phyloP scores from a whole-genome alignment of 2,888 invertebrate species.

The Agonopterix alstromeriana region DNA sequence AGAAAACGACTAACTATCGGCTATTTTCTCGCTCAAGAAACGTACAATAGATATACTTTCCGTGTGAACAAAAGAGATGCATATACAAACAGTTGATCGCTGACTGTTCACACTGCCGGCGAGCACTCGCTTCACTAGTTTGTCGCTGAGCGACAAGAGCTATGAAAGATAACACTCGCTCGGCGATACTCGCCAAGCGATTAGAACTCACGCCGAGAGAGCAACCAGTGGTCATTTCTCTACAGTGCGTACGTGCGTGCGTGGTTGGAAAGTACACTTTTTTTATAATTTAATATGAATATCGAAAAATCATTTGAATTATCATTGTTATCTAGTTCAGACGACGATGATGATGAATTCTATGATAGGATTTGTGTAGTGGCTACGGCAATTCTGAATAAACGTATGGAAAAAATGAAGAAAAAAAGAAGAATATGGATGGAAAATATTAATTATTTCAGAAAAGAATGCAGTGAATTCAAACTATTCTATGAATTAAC shows the following conservation, averaged over 20 bases:
- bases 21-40: slow-evolving; percentile 7
- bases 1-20: slow-evolving; percentile 4
- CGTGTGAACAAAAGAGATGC: slow-evolving; percentile 10
- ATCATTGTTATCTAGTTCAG: not conserved
- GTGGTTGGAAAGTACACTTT: no score
- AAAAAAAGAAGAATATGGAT: slow-evolving; percentile 9
- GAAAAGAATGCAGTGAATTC: slow-evolving; percentile 9
- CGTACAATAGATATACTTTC: slow-evolving; percentile 6
- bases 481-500: not conserved
- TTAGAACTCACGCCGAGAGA: not conserved
- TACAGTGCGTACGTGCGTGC: no score
- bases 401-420: slow-evolving; percentile 3
- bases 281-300: not conserved
- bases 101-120: slow-evolving; percentile 9
- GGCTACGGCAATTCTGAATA: slow-evolving; percentile 9
- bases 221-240: not conserved
- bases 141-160: slow-evolving; percentile 9
- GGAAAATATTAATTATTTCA: slow-evolving; percentile 10
- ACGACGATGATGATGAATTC: slow-evolving; percentile 10
- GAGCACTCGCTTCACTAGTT: slow-evolving; percentile 7
- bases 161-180: slow-evolving; percentile 1
- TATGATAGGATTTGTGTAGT: slow-evolving; percentile 5
- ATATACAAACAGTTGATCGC: slow-evolving; percentile 12
- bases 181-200: not conserved
- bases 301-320: not conserved